Percentiles rank a stretch among this genome's conserved stretches.
Conservation (phyloP, 1,140 invertebrate species). For the Drosophila repleta region DNA sequence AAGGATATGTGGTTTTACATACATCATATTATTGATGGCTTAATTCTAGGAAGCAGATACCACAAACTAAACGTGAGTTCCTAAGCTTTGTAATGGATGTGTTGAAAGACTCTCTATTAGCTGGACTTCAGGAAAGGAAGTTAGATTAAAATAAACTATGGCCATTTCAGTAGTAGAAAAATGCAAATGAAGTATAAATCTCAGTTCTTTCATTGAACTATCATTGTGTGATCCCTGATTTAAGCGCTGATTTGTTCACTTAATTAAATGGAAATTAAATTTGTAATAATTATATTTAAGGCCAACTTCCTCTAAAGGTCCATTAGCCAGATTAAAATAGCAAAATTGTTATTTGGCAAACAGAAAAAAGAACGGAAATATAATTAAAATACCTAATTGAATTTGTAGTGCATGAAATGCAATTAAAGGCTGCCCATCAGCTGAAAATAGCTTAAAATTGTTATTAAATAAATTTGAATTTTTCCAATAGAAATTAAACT, state of each 20-base stretch:
- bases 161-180: too few relatives aligned
- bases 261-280: not conserved
- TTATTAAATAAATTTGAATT: slow-evolving; percentile 45
- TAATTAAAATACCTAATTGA: slow-evolving; percentile 71
- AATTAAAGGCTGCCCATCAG: slow-evolving; percentile 51
- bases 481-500: slow-evolving; percentile 54
- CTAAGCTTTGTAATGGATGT: too few relatives aligned
- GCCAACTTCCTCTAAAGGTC: not conserved
- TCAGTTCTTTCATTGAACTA: not conserved
- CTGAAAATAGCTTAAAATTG: slow-evolving; percentile 25
- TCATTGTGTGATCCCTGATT: too few relatives aligned
- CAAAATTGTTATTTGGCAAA: slow-evolving; percentile 5
- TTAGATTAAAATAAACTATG: too few relatives aligned
- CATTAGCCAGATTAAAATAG: slow-evolving; percentile 33
- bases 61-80: too few relatives aligned
- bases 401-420: slow-evolving; percentile 59
- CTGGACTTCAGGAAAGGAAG: too few relatives aligned
- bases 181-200: too few relatives aligned
- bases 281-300: not conserved
- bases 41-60: too few relatives aligned
- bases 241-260: not conserved
- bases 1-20: too few relatives aligned
- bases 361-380: slow-evolving; percentile 16
- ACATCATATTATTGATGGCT: too few relatives aligned
- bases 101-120: too few relatives aligned